Evolutionary conservation across 1,140 invertebrate genomes (phyloP).

Genomic region (Antheraea mylitta): DNA sequence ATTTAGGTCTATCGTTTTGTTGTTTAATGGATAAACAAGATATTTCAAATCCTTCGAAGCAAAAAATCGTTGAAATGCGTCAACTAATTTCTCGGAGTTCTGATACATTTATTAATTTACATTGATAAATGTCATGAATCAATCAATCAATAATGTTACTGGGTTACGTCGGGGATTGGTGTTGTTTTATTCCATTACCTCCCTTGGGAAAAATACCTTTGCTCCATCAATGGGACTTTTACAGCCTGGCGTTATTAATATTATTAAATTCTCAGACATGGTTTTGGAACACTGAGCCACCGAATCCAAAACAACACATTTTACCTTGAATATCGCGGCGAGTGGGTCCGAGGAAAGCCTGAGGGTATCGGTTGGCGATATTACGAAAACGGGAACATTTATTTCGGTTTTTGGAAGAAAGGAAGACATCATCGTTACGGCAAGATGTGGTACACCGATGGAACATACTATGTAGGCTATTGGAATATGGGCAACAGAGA

Average conservation of each 20-base stretch:
- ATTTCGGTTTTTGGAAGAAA: constrained; percentile 81
- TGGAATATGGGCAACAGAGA: constrained; percentile 66
- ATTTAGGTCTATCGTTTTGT: too few relatives aligned
- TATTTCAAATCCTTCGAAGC: too few relatives aligned
- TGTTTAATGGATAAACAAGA: too few relatives aligned
- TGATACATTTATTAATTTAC: too few relatives aligned
- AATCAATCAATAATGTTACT: too few relatives aligned
- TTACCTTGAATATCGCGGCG: constrained; percentile 68
- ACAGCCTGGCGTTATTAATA: background rate
- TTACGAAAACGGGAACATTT: constrained; percentile 80
- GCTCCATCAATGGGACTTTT: too few relatives aligned
- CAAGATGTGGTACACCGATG: constrained; percentile 79
- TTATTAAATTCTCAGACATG: constrained; percentile 47
- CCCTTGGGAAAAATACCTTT: too few relatives aligned
- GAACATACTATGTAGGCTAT: constrained; percentile 79
- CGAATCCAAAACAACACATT: constrained; percentile 58
- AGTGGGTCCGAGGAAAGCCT: constrained; percentile 77
- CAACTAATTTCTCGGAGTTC: too few relatives aligned
- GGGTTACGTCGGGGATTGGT: too few relatives aligned
- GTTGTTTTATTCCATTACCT: too few relatives aligned
- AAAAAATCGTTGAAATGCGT: too few relatives aligned
- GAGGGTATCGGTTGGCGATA: constrained; percentile 79
- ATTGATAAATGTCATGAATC: too few relatives aligned
- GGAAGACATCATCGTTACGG: constrained; percentile 83
- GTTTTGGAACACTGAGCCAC: constrained; percentile 59